Conservation (phyloP, 2,888 invertebrate genomes). For the Autographa pulchrina region DNA sequence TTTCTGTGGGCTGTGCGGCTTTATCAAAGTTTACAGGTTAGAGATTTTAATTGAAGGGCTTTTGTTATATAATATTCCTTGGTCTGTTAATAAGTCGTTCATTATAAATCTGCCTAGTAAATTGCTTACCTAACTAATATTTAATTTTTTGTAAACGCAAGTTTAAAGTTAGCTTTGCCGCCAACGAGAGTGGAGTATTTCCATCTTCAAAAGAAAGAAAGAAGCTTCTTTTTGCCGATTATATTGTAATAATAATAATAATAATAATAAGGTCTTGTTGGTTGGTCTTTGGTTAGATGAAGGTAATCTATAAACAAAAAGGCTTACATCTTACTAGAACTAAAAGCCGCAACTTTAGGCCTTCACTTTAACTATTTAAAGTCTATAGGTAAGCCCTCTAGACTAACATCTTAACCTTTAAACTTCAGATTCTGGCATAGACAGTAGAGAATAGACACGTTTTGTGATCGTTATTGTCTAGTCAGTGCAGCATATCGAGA, state of each 20-base stretch:
- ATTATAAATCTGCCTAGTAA: no score
- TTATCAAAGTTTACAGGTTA: not conserved
- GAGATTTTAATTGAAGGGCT: not conserved
- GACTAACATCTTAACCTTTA: constrained; percentile 19
- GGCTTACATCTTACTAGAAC: not conserved
- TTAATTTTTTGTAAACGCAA: not conserved
- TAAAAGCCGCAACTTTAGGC: not conserved
- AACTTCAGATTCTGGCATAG: constrained; percentile 22
- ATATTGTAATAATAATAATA: no score
- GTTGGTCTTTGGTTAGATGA: no score
- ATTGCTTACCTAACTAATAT: not conserved
- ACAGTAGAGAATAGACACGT: constrained; percentile 13
- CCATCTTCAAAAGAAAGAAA: no score
- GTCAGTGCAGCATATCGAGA: constrained; percentile 18
- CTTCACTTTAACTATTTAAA: not conserved
- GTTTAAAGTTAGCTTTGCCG: not conserved
- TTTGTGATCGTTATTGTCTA: constrained; percentile 23
- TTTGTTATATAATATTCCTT: not conserved
- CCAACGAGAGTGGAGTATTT: no score
- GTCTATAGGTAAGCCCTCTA: not conserved
- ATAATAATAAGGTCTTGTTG: no score
- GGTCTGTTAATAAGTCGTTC: not conserved
- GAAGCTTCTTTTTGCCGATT: no score
- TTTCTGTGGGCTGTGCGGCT: constrained; percentile 6
- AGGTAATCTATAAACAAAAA: not conserved